Evolutionary conservation across 1,140 invertebrate genomes (phyloP), one percentile per base, ranked within the genome.

Genomic region (Drosophila jambulina): DNA sequence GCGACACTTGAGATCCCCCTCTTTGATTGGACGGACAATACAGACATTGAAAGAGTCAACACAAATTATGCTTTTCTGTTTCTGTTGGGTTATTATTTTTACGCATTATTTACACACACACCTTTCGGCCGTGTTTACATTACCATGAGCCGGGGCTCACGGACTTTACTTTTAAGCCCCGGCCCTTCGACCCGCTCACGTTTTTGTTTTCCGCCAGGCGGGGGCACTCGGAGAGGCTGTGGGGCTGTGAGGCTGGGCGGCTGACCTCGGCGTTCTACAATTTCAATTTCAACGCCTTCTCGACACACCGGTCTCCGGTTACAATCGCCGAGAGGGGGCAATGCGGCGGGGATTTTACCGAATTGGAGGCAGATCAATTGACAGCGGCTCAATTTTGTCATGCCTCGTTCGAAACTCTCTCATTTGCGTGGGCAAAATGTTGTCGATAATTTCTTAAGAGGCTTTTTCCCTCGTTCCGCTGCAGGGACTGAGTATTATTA

Each of bases 31-130:
- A 72, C 43, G 69, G 69, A 72, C 70, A 60, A 74, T 74, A 36
- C 65, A 72, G 70, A 74, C 60, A 74, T 36, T 60, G 54, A 74
- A 74, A 74, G 70, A 74, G 70, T 72, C 70, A 74, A 74, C 70
- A 74, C 70, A 74, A 74, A 74, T 74, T 74, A 72, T 60, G 70
- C 67, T 48, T 49, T 72, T 74, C 68, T 74, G 67, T 70, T 70
- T 45, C 68, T 68, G 63, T 74, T 74, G 54, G 29, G 68, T 60
- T 74, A 74, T 74, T 74, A 74, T 74, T 72, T 74, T 74, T 74
- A 74, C 68, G 70, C 70, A 74, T 74, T 72, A 74, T 74, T 72
- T 72, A 72, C 67, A 71, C 69, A 71, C 69, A 72, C 68, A 74
- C 70, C 70, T 72, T 72, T 72, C 53, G 34, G 70, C 38, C 67